Conservation (phyloP, 2,888 invertebrate species). For the Brachyptera putata region DNA sequence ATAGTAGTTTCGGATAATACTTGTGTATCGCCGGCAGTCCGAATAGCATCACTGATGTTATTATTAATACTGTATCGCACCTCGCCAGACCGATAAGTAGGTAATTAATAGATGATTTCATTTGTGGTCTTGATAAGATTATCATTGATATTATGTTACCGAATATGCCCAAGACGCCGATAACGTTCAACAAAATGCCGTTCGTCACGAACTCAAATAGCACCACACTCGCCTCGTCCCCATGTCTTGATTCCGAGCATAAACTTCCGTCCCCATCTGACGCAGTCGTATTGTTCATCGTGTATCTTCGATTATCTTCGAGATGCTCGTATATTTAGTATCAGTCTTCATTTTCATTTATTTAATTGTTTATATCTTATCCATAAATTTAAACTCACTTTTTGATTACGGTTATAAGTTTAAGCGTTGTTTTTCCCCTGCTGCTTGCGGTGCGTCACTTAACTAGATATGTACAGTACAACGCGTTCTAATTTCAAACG, state of each 20-base stretch:
- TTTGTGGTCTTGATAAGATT: constrained; percentile 86
- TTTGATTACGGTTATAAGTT: too few species aligned
- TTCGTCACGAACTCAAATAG: constrained; percentile 76
- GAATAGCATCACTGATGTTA: constrained; percentile 80
- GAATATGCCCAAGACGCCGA: constrained; percentile 78
- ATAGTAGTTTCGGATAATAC: constrained; percentile 66
- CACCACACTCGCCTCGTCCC: constrained; percentile 22
- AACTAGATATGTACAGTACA: too few species aligned
- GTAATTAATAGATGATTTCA: constrained; percentile 94
- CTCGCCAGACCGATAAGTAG: constrained; percentile 88
- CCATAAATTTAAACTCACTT: too few species aligned
- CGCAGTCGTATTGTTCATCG: constrained; percentile 12
- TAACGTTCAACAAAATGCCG: constrained; percentile 73
- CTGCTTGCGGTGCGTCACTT: too few species aligned
- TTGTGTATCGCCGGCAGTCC: constrained; percentile 82
- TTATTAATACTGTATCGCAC: constrained; percentile 86
- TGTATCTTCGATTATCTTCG: too few species aligned
- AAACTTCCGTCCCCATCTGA: not conserved
- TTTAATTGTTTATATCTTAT: too few species aligned
- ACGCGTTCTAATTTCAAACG: too few species aligned
- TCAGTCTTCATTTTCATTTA: too few species aligned
- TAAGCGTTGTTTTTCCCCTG: too few species aligned
- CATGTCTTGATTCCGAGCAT: not conserved
- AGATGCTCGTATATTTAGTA: too few species aligned
- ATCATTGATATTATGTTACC: constrained; percentile 90